Evolutionary conservation across 2,888 invertebrate genomes (phyloP), one percentile per base, ranked within the genome.

Genomic region (Parnassius apollo): DNA sequence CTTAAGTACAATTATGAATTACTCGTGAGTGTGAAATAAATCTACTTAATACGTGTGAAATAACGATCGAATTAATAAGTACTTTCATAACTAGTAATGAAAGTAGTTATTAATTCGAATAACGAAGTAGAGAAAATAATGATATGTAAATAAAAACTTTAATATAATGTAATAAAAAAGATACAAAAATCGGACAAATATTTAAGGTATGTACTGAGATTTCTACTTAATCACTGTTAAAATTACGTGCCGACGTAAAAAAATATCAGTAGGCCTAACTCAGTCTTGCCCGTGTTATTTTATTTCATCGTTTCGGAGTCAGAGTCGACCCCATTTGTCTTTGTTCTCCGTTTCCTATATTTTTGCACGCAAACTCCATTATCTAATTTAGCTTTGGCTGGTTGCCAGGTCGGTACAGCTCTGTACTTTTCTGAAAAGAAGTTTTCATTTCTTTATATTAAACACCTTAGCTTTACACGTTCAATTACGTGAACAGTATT

Each of bases 331-430:
- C 86, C 91, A 91, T 91, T 91, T 90, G 90, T 91, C 91, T 91
- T 90, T 91, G 91, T 91, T 91, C 88, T 86, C 83, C 83, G 88
- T 88, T 91, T 91, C 88, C 89, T 91, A 91, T 91, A 90, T 91
- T 91, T 91, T 91, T 90, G 91, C 91, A 91, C 91, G 89, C 90
- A 90, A 91, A 91, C 88, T 91, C 91, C 91, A 91, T 91, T 91
- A 91, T 91, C 90, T 91, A 91, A 91, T 91, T 91, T 91, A 88
- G 90, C 90, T 88, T 88, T 91, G 91, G 90, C 88, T 83, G 85
- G 86, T 87, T 88, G 90, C 91, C 91, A 91, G 85, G 84, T 86
- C 84, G 83, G 83, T 78, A 85, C 83, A 88, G 85, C 88, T 88
- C 85, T 85, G 85, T 88, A 87, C 83, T 83, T 85, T 77, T 74